Conservation (phyloP, 1,140 invertebrate genomes). For the Nasonia vitripennis region DNA sequence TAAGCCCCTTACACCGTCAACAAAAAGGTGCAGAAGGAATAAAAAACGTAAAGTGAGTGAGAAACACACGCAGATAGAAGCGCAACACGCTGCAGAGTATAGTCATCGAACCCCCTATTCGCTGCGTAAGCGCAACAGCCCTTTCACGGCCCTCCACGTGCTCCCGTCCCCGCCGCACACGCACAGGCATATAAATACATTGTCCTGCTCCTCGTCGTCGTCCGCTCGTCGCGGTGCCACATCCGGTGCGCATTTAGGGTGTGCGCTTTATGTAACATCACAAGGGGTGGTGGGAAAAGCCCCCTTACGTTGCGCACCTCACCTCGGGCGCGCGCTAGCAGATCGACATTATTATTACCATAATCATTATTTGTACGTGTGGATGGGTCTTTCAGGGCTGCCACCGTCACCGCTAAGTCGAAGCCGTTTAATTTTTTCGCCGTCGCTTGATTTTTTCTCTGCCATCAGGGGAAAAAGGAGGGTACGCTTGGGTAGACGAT, state of each 20-base stretch:
- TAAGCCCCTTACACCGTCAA: neutral
- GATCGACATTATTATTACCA: constrained; percentile 50
- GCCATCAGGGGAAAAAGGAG: neutral
- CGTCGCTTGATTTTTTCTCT: constrained; percentile 16
- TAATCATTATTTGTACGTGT: constrained; percentile 53
- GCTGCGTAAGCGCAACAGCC: constrained; percentile 28
- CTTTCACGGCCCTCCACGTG: constrained; percentile 56
- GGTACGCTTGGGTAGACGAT: neutral
- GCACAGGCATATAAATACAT: constrained; percentile 39
- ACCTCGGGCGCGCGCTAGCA: neutral
- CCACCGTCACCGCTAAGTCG: constrained; percentile 28
- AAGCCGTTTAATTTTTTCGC: constrained; percentile 48
- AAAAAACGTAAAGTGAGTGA: neutral
- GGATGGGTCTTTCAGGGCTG: neutral
- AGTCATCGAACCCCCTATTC: constrained; percentile 36
- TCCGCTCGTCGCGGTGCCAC: constrained; percentile 43
- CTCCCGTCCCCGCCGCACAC: constrained; percentile 23
- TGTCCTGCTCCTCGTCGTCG: constrained; percentile 9
- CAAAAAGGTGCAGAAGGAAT: neutral
- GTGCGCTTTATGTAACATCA: neutral
- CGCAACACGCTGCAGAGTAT: constrained; percentile 27
- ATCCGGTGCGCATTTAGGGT: constrained; percentile 54
- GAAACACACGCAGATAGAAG: neutral
- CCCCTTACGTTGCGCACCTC: neutral
- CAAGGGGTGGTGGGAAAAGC: neutral